These are phyloP conservation scores for Tadarida brasiliensis DNA, from an alignment of 2,797 vertebrate species.

Conservation along the genomic window DNA sequence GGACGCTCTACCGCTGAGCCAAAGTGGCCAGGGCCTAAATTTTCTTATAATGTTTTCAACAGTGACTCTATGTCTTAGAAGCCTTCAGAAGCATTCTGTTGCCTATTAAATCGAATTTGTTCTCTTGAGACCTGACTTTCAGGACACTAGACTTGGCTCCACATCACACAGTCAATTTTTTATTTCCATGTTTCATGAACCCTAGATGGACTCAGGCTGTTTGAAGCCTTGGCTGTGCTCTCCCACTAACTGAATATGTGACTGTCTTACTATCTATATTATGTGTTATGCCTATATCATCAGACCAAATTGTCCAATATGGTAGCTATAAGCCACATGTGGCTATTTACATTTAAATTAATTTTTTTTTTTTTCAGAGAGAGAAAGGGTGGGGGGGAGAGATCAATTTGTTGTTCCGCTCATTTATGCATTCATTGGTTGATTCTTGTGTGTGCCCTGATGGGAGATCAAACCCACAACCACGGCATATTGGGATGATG, in stretches of 20 bases:
- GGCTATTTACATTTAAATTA: constrained; percentile 12
- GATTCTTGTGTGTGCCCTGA: not conserved
- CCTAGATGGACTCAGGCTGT: not conserved
- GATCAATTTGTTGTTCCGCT: not conserved
- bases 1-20: too few relatives aligned
- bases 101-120: not conserved
- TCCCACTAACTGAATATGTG: not conserved
- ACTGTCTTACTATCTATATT: not conserved
- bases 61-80: constrained; percentile 6
- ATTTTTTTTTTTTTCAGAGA: not conserved
- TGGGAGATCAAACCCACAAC: not conserved
- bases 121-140: not conserved
- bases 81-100: not conserved
- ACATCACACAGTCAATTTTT: not conserved
- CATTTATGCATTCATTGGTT: not conserved
- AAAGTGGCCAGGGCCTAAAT: not conserved
- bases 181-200: not conserved
- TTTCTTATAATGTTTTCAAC: not conserved
- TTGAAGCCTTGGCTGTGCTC: not conserved
- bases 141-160: not conserved
- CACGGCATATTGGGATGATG: not conserved
- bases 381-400: too few relatives aligned
- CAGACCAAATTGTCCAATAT: not conserved
- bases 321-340: not conserved
- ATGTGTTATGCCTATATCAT: not conserved